Percentiles rank a stretch among this genome's conserved stretches.
These are phyloP conservation scores for Hemiprocne comata DNA, from an alignment of 2,113 vertebrate species.

Conservation along the genomic window DNA sequence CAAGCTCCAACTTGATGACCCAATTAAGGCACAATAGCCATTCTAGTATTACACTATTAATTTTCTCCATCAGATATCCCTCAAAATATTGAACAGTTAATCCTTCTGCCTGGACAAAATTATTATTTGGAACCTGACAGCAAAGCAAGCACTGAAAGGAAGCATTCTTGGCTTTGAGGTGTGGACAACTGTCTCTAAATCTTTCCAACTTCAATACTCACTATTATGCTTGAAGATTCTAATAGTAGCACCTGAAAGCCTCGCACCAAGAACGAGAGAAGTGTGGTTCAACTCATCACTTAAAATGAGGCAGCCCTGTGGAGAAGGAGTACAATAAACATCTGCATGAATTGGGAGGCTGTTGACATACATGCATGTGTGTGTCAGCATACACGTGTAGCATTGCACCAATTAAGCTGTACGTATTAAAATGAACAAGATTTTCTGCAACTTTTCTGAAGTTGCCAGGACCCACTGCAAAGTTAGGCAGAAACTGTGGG, in stretches of 20 bases:
- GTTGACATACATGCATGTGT: neutral
- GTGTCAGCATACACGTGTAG: neutral
- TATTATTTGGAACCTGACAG: neutral
- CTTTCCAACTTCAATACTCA: conserved; percentile 78
- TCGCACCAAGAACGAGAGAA: conserved; percentile 89
- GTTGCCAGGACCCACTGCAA: neutral
- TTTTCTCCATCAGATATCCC: neutral
- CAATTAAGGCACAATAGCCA: neutral
- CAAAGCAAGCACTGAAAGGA: neutral
- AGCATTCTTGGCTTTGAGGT: neutral
- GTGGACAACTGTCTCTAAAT: neutral
- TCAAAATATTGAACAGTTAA: neutral
- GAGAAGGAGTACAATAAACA: conserved; percentile 28
- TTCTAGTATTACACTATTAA: neutral
- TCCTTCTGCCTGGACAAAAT: neutral
- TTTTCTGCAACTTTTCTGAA: neutral
- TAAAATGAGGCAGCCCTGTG: conserved; percentile 92
- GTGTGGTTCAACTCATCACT: conserved; percentile 95
- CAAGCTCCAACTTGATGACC: neutral
- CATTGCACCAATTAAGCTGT: neutral
- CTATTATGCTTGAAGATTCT: conserved; percentile 94
- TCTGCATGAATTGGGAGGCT: neutral
- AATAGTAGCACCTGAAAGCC: conserved; percentile 90
- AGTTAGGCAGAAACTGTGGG: neutral
- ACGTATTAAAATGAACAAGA: neutral